Evolutionary conservation across 1,140 invertebrate species (phyloP).

Genomic region (Cotesia glomerata): DNA sequence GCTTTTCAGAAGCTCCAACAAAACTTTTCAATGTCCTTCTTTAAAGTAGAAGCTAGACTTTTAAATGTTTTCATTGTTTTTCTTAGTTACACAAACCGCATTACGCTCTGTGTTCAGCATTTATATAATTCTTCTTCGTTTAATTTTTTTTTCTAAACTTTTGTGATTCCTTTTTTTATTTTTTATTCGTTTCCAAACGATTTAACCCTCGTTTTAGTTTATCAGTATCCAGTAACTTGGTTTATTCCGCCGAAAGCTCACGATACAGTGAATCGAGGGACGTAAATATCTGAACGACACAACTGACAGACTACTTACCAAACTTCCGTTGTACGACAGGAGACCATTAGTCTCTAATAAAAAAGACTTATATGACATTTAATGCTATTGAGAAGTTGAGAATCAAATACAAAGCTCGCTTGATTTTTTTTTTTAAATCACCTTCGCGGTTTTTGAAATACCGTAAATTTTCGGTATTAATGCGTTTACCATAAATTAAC

Average conservation of each 20-base stretch:
- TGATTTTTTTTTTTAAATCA: background rate
- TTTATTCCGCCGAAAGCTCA: too few species aligned
- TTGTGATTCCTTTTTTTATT: too few species aligned
- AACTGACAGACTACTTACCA: slow-evolving; percentile 40
- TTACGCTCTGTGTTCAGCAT: background rate
- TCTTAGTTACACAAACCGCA: background rate
- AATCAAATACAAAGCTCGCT: background rate
- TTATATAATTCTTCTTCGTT: background rate
- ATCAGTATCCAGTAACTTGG: too few species aligned
- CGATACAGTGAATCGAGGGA: background rate
- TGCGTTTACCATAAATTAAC: too few species aligned
- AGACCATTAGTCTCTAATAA: slow-evolving; percentile 30
- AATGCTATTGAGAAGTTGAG: background rate
- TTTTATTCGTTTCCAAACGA: too few species aligned
- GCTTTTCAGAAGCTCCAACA: background rate
- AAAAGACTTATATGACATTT: slow-evolving; percentile 31
- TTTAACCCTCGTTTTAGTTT: too few species aligned
- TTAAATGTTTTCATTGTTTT: background rate
- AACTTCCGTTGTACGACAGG: slow-evolving; percentile 43
- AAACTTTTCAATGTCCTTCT: background rate
- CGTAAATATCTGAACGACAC: slow-evolving; percentile 44
- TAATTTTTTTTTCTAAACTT: background rate
- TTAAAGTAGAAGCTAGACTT: background rate
- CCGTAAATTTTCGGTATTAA: too few species aligned
- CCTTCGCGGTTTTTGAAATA: too few species aligned